Conservation (phyloP, 1,140 invertebrate species). For the Holotrichia oblita region DNA sequence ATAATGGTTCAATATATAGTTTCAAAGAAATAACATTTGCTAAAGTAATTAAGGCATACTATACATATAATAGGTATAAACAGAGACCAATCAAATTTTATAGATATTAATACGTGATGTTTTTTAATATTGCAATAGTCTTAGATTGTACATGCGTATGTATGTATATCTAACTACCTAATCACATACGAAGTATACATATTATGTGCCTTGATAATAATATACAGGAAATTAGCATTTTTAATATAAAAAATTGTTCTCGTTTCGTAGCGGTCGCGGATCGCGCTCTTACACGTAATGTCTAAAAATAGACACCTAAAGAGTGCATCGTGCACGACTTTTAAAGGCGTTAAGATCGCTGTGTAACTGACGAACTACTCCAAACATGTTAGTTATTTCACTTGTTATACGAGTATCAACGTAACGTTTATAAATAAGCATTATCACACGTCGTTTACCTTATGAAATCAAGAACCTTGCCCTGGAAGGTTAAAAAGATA, state of each 20-base stretch:
- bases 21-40: too few species aligned
- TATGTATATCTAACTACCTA: too few species aligned
- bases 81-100: too few species aligned
- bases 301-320: conserved; percentile 15
- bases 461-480: conserved; percentile 19
- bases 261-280: background rate
- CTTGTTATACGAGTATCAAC: background rate
- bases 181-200: too few species aligned
- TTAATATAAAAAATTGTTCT: background rate
- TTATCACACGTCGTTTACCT: conserved; percentile 27
- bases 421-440: conserved; percentile 28
- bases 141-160: too few species aligned
- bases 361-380: background rate
- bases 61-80: too few species aligned
- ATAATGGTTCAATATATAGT: too few species aligned
- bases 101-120: too few species aligned
- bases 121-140: too few species aligned
- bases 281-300: background rate
- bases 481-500: conserved; percentile 28
- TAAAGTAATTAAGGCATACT: too few species aligned
- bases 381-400: background rate
- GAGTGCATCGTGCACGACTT: conserved; percentile 18
- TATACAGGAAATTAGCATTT: background rate
- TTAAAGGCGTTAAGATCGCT: conserved; percentile 18
- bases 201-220: background rate